Conservation (phyloP, 92 coral and sea anemone genomes). For the Porites cylindrica region DNA sequence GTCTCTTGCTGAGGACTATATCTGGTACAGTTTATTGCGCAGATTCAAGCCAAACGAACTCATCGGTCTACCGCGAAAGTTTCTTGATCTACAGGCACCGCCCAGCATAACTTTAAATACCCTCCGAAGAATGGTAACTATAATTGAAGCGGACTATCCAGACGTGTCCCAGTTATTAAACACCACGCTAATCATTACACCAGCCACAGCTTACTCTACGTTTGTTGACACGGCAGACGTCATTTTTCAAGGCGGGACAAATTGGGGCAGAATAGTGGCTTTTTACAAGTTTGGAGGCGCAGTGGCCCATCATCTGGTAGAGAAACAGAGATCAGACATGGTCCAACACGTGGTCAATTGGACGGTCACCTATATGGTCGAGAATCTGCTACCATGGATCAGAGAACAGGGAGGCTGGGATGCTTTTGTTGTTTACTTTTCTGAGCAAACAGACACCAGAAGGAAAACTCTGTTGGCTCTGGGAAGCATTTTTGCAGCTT, state of each 20-base stretch:
- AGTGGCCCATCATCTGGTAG: constrained; percentile 95
- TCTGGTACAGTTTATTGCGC: constrained; percentile 87
- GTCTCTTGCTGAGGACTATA: constrained; percentile 80
- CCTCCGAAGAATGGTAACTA: constrained; percentile 87
- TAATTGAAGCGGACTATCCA: constrained; percentile 96
- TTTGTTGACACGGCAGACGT: constrained; percentile 91
- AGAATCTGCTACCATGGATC: constrained; percentile 87
- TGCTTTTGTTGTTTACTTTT: constrained; percentile 31
- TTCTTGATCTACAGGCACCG: constrained; percentile 90
- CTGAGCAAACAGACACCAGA: too few species aligned
- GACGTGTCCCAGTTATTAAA: constrained; percentile 94
- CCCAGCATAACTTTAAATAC: constrained; percentile 55
- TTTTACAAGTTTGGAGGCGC: constrained; percentile 95
- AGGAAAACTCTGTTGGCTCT: too few species aligned
- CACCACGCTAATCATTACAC: constrained; percentile 84
- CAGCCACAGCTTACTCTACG: constrained; percentile 83
- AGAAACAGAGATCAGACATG: constrained; percentile 93
- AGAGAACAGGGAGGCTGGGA: constrained; percentile 98
- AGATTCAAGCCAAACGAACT: constrained; percentile 93
- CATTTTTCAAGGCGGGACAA: constrained; percentile 90
- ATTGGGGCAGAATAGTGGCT: constrained; percentile 99
- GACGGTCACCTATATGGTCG: constrained; percentile 84
- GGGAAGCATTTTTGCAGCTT: too few species aligned
- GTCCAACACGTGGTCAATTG: constrained; percentile 84
- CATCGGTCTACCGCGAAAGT: constrained; percentile 84